Percentiles rank a stretch among this genome's conserved stretches.
phyloP scores from a whole-genome alignment of 92 coral and sea anemone species.

The Metridium senile region DNA sequence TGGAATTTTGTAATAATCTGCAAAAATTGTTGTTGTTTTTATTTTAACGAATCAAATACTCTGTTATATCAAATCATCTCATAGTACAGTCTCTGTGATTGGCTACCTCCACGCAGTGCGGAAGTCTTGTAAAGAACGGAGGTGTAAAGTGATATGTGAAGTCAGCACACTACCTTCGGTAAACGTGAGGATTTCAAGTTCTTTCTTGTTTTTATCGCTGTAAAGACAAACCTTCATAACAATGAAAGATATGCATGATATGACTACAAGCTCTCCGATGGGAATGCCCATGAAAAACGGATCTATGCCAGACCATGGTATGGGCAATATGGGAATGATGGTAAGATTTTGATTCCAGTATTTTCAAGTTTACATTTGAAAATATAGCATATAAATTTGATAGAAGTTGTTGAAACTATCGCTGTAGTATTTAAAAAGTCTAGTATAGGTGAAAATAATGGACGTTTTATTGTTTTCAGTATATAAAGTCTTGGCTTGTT shows the following conservation, averaged over 20 bases:
- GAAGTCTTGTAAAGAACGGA: no score
- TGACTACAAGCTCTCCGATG: neutral
- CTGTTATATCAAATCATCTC: neutral
- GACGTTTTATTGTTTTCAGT: no score
- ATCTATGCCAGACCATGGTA: neutral
- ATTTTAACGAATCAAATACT: neutral
- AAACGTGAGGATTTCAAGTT: neutral
- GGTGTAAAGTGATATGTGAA: neutral
- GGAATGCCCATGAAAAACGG: neutral
- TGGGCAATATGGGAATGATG: slow-evolving; percentile 1
- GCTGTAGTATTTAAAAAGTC: no score
- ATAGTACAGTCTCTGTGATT: neutral
- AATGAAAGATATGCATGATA: neutral
- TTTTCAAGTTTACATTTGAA: neutral
- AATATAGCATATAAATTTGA: no score
- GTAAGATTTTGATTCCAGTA: neutral
- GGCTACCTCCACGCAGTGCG: neutral
- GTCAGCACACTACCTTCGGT: neutral
- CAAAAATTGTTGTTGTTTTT: neutral
- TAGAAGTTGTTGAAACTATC: no score
- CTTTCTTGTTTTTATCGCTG: neutral
- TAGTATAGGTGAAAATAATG: no score
- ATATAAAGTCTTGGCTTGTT: no score
- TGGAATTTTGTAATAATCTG: neutral
- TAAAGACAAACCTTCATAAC: neutral